A percentile compares a stretch with the other conserved stretches of the same genome.
Conservation (phyloP, 1,140 invertebrate genomes). For the Drosophila sturtevanti region DNA sequence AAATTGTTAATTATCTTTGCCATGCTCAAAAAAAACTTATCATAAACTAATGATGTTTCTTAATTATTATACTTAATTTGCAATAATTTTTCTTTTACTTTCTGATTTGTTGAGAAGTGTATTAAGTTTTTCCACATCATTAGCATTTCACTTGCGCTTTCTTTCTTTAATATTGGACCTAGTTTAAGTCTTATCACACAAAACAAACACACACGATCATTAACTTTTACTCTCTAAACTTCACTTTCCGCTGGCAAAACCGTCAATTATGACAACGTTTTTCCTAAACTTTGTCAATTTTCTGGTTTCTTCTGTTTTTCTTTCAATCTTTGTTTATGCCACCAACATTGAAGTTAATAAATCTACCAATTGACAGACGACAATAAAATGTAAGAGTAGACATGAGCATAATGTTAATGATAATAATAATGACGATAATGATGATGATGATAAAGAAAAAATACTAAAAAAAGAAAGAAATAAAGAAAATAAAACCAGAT, state of each 20-base stretch:
- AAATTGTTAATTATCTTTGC: too few species aligned
- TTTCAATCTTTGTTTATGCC: background rate
- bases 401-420: constrained; percentile 1
- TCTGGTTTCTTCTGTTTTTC: background rate
- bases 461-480: constrained; percentile 22
- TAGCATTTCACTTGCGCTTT: constrained; percentile 4
- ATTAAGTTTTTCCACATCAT: background rate
- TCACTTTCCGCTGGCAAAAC: constrained; percentile 49
- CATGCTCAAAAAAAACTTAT: too few species aligned
- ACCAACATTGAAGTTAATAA: constrained; percentile 40
- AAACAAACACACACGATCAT: constrained; percentile 13
- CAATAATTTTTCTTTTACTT: background rate
- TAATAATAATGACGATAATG: background rate
- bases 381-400: constrained; percentile 15
- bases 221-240: constrained; percentile 40
- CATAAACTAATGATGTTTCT: too few species aligned
- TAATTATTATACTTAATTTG: background rate
- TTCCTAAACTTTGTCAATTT: constrained; percentile 34
- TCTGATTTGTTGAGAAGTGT: background rate
- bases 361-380: constrained; percentile 51
- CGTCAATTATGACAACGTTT: constrained; percentile 44
- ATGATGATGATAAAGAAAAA: background rate
- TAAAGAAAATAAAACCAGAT: constrained; percentile 10
- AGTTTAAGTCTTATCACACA: constrained; percentile 6
- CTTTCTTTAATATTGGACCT: constrained; percentile 2